Conservation (phyloP, 1,140 invertebrate species). For the Leptopilina boulardi region DNA sequence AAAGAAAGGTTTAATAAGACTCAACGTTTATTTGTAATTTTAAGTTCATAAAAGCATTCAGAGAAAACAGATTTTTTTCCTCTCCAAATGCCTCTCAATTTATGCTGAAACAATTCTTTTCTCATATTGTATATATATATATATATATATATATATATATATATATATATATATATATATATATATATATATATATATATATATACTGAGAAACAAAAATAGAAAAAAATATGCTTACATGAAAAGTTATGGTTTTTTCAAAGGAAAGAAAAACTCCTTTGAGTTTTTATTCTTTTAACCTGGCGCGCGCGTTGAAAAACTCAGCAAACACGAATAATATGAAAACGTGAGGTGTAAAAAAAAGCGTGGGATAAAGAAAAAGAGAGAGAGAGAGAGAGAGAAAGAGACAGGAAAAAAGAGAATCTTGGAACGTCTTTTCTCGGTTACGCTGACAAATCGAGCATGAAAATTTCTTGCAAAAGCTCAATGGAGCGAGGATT, state of each 20-base stretch:
- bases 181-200: no score
- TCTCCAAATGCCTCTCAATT: no score
- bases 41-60: no score
- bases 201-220: no score
- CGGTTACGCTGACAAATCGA: conserved; percentile 23
- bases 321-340: conserved; percentile 1
- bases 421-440: conserved; percentile 16
- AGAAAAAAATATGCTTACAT: neutral
- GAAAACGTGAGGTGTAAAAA: neutral
- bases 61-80: no score
- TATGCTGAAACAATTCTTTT: no score
- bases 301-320: neutral
- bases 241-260: neutral
- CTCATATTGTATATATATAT: no score
- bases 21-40: no score
- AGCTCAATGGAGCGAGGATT: conserved; percentile 18
- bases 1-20: no score
- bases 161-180: no score
- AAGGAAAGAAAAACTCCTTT: neutral
- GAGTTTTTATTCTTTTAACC: neutral
- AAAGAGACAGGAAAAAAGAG: neutral
- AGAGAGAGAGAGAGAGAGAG: neutral
- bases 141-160: no score
- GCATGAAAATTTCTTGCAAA: conserved; percentile 29
- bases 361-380: neutral